Conservation (phyloP, 1,140 invertebrate species). For the Nixonia krombeini region DNA sequence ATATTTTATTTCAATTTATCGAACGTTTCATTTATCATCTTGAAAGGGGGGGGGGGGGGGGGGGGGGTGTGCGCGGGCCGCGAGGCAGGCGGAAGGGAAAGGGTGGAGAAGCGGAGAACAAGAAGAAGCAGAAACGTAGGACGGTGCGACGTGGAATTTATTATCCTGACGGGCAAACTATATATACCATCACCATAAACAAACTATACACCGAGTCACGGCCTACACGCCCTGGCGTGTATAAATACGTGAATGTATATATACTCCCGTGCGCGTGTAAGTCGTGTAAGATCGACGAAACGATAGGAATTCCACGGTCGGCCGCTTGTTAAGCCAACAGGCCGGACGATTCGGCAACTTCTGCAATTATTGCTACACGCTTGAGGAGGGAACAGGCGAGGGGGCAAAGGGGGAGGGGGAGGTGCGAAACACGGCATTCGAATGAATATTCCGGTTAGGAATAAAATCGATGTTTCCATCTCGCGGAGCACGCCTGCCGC, state of each 20-base stretch:
- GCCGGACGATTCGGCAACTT: conserved; percentile 51
- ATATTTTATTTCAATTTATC: conserved; percentile 47
- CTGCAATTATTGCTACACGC: conserved; percentile 48
- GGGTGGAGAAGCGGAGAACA: conserved; percentile 21
- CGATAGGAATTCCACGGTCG: conserved; percentile 63
- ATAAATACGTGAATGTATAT: conserved; percentile 26
- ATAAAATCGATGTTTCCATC: conserved; percentile 2
- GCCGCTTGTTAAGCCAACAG: conserved; percentile 60
- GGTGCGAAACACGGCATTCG: conserved; percentile 28
- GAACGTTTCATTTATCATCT: conserved; percentile 46
- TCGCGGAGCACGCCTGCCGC: not conserved
- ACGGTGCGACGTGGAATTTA: conserved; percentile 54
- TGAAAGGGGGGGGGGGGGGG: conserved; percentile 26
- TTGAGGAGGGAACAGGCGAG: conserved; percentile 26
- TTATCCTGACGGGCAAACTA: conserved; percentile 48
- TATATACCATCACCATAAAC: conserved; percentile 59
- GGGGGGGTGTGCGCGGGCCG: too few species aligned
- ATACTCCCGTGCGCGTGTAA: conserved; percentile 49
- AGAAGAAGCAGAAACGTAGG: conserved; percentile 31
- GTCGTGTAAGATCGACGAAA: conserved; percentile 49
- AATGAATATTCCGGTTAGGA: conserved; percentile 11
- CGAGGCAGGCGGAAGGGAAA: too few species aligned
- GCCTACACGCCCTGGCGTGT: conserved; percentile 30
- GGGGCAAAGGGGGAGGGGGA: too few species aligned
- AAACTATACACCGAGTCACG: conserved; percentile 53